These are phyloP conservation scores for Sebastolobus altivelis DNA, from an alignment of 2,797 vertebrate genomes.

Conservation along the genomic window DNA sequence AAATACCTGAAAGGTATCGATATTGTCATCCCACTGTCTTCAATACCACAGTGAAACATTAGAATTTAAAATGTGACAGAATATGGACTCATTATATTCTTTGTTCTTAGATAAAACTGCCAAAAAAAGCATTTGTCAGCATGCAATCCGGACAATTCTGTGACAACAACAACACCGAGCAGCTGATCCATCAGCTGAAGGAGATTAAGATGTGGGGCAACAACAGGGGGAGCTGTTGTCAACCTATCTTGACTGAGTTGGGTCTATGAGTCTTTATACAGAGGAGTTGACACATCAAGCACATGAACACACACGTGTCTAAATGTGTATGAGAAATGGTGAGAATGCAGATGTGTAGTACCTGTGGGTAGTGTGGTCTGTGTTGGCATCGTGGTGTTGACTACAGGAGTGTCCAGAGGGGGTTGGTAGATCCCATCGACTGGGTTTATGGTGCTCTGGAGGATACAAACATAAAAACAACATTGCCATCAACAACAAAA, in stretches of 20 bases:
- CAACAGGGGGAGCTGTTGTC: constrained; percentile 62
- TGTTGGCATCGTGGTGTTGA: constrained; percentile 94
- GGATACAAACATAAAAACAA: constrained; percentile 36
- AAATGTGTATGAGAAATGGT: neutral
- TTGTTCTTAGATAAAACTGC: neutral
- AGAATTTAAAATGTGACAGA: neutral
- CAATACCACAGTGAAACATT: neutral
- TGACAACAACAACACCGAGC: neutral
- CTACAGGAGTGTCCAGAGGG: constrained; percentile 89
- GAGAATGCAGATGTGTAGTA: constrained; percentile 57
- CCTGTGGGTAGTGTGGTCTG: constrained; percentile 95
- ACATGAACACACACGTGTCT: neutral
- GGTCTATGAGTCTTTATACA: neutral
- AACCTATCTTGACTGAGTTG: neutral
- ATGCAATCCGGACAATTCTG: neutral
- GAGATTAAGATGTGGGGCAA: neutral
- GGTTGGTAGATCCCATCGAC: constrained; percentile 98
- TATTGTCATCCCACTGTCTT: neutral
- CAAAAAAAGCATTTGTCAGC: neutral
- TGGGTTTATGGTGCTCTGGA: constrained; percentile 98
- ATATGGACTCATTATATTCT: neutral
- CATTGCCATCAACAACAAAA: constrained; percentile 8
- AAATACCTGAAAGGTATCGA: neutral
- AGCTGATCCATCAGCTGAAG: neutral
- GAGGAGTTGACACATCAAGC: neutral